These are phyloP conservation scores for Tangara arthus DNA, from an alignment of 2,797 vertebrate genomes.

Conservation along the genomic window DNA sequence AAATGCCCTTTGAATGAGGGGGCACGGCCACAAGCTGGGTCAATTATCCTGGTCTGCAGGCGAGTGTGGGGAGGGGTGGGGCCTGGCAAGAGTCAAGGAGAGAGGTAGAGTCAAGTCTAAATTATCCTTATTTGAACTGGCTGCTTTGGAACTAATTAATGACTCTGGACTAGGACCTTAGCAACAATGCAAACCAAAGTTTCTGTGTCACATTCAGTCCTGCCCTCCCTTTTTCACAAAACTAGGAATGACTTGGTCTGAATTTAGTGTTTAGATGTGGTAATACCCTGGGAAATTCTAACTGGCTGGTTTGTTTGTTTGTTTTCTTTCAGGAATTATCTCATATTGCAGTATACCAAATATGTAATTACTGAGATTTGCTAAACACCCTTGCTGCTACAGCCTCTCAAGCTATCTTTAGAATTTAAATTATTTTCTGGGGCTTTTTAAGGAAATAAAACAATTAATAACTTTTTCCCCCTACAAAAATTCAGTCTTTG, in stretches of 20 bases:
- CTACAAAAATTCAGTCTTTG: background rate
- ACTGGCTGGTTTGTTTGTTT: background rate
- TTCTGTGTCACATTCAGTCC: background rate
- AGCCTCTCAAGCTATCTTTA: background rate
- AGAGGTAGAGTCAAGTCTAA: background rate
- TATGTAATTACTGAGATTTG: background rate
- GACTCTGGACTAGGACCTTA: background rate
- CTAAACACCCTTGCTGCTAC: background rate
- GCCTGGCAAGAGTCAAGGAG: background rate
- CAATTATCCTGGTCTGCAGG: background rate
- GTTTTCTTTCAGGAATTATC: background rate
- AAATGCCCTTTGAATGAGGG: background rate
- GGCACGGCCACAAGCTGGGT: background rate
- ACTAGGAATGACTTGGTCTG: background rate
- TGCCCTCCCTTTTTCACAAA: background rate
- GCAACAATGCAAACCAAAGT: background rate
- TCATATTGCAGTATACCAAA: background rate
- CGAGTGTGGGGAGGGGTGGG: background rate
- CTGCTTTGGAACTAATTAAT: background rate
- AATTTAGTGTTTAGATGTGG: background rate
- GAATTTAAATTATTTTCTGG: background rate
- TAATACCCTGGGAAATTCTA: background rate
- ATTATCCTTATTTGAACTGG: background rate
- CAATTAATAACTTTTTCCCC: background rate
- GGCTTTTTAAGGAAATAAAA: background rate